A percentile compares a stretch with the other conserved stretches of the same genome.
phyloP scores from a whole-genome alignment of 2,888 invertebrate species.

The Blera fallax region DNA sequence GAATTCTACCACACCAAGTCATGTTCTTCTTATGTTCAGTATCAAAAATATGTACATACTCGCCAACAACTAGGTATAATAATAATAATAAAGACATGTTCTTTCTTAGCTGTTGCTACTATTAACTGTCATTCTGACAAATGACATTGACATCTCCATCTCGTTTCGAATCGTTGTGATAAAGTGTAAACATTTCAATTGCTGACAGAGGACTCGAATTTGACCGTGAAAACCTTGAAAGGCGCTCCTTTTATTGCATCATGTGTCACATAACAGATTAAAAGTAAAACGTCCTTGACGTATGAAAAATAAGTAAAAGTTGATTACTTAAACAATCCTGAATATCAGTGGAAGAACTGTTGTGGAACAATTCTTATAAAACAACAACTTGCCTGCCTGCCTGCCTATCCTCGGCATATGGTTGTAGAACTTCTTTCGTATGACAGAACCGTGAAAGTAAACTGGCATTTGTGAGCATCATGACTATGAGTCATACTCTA shows the following conservation, averaged over 20 bases:
- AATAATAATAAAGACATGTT: not conserved
- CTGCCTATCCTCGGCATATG: not conserved
- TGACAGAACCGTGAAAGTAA: not conserved
- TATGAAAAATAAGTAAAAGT: not conserved
- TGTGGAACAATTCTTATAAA: not conserved
- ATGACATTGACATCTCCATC: not conserved
- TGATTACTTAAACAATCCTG: not conserved
- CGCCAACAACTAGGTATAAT: too few relatives aligned
- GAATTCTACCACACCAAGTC: too few relatives aligned
- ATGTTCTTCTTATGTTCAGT: too few relatives aligned
- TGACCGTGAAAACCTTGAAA: not conserved
- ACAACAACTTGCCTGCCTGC: not conserved
- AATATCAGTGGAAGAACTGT: conserved; percentile 17
- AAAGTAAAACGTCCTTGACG: conserved; percentile 32
- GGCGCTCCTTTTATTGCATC: not conserved
- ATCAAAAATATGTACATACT: too few relatives aligned
- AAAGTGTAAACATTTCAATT: not conserved
- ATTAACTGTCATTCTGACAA: not conserved
- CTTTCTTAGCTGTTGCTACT: not conserved
- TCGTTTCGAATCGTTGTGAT: not conserved
- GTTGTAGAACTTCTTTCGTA: not conserved
- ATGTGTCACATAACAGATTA: conserved; percentile 14
- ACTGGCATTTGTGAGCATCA: not conserved
- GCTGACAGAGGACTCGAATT: not conserved
- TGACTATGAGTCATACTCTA: not conserved